Evolutionary conservation across 2,888 invertebrate species (phyloP).

Genomic region (Loripinus fragilis): DNA sequence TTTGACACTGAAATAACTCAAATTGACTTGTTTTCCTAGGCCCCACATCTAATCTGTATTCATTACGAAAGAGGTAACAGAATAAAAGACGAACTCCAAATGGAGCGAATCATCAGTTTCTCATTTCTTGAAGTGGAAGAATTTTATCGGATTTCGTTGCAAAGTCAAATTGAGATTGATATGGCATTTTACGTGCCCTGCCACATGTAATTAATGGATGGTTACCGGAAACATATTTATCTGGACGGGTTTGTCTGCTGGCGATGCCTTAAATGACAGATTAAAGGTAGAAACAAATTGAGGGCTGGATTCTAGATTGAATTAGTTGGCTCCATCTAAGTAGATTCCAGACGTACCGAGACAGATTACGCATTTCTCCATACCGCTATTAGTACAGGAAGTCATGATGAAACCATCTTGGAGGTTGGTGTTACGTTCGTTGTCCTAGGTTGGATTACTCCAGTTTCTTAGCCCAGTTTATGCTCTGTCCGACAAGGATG

Average conservation of each 20-base stretch:
- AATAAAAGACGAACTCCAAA: not conserved
- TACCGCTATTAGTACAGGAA: too few relatives aligned
- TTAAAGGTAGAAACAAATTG: not conserved
- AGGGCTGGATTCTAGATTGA: not conserved
- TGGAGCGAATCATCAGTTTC: not conserved
- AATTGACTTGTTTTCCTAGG: too few relatives aligned
- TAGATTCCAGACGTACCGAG: not conserved
- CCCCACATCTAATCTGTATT: not conserved
- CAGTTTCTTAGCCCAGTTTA: too few relatives aligned
- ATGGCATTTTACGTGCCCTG: not conserved
- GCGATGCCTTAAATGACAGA: conserved; percentile 6
- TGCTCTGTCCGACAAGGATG: too few relatives aligned
- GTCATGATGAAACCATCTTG: too few relatives aligned
- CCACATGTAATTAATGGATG: not conserved
- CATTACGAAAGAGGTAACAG: not conserved
- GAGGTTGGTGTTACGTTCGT: too few relatives aligned
- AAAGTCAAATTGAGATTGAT: not conserved
- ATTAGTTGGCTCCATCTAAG: not conserved
- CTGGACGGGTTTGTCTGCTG: not conserved
- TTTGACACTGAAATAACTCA: too few relatives aligned
- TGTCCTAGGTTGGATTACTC: too few relatives aligned
- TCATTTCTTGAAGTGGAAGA: not conserved
- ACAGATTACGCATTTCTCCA: not conserved
- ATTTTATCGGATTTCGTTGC: not conserved
- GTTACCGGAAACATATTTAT: conserved; percentile 5